Evolutionary conservation across 2,797 vertebrate species (phyloP).

Genomic region (Benthosema pterotum): DNA sequence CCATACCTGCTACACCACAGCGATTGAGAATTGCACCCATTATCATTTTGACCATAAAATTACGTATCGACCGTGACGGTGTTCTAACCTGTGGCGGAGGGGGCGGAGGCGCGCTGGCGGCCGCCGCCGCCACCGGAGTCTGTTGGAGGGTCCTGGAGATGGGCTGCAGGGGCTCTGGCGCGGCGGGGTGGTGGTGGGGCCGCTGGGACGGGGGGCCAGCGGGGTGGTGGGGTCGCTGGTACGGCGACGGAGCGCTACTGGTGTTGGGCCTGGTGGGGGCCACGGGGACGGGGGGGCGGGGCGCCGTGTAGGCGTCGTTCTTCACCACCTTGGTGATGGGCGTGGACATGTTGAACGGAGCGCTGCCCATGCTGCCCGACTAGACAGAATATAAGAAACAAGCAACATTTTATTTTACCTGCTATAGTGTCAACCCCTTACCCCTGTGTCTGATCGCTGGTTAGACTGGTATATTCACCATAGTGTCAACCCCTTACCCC

Average conservation of each 20-base stretch:
- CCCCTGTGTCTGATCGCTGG: too few relatives aligned
- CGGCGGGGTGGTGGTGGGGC: too few relatives aligned
- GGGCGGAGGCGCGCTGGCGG: constrained; percentile 44
- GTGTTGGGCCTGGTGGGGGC: constrained; percentile 67
- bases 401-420: too few relatives aligned
- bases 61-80: too few relatives aligned
- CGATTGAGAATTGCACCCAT: too few relatives aligned
- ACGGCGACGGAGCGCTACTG: constrained; percentile 51
- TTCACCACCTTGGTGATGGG: constrained; percentile 97
- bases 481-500: too few relatives aligned
- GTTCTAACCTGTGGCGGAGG: constrained; percentile 68
- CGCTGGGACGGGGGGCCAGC: constrained; percentile 46
- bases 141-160: constrained; percentile 91
- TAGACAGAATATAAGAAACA: constrained; percentile 45
- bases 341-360: constrained; percentile 81
- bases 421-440: too few relatives aligned
- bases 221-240: constrained; percentile 32
- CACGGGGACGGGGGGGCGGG: constrained; percentile 70
- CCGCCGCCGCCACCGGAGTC: constrained; percentile 57
- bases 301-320: constrained; percentile 92
- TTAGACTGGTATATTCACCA: too few relatives aligned
- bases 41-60: too few relatives aligned
- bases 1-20: too few relatives aligned
- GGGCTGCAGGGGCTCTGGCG: constrained; percentile 71
- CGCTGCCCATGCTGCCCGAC: constrained; percentile 79